Base-by-base conservation (phyloP, 2,113 vertebrate genomes). In the Prochilodus magdalenae region DNA sequence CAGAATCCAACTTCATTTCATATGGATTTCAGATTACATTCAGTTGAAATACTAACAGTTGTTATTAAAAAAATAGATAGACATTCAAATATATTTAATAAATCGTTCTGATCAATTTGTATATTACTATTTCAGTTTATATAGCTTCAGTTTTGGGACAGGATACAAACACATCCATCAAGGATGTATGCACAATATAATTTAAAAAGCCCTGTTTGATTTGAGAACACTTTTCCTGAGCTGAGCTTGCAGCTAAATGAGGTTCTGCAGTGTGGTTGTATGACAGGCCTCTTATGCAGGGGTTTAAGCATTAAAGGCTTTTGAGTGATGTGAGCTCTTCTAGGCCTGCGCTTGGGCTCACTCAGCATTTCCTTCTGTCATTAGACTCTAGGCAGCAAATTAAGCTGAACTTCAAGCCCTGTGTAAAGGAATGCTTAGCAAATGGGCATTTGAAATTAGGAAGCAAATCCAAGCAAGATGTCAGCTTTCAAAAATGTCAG, bases 201-300 rank as follows among this genome's bases (percentile, higher is more conserved):
- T 57, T 57, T 57, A 22, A 12, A 57, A 57, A 57, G 2, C 55
- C 6, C 18, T 18, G 16, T 55, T 26, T 62, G 59, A 62, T 62
- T 26, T 26, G 24, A 27, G 59, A 63, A 63, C 1, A 63, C 26
- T 4, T 27, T 29, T 63, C n/a, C 60, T 63, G 60, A 63, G 26
- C 60, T 4, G 1, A 30, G 14, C 15, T 1, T 65, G 18, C 5
- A 16, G 14, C 4, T 30, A 30, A 30, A 65, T 65, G 14, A 30
- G 62, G 27, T 16, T 59, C 57, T 63, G 60, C 26, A 63, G 6
- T 63, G 60, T 3, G 15, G n/a, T 63, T 26, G 53, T 16, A 15
- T 81, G 72, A 75, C 71, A 74, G 27, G 29, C 55, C 57, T 30
- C 49, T 47, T 62, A 82, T 70, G 59, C 75, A 69, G 24, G 80